These are phyloP conservation scores for Tragelaphus buxtoni DNA, from an alignment of 2,113 vertebrate genomes.

Conservation along the genomic window DNA sequence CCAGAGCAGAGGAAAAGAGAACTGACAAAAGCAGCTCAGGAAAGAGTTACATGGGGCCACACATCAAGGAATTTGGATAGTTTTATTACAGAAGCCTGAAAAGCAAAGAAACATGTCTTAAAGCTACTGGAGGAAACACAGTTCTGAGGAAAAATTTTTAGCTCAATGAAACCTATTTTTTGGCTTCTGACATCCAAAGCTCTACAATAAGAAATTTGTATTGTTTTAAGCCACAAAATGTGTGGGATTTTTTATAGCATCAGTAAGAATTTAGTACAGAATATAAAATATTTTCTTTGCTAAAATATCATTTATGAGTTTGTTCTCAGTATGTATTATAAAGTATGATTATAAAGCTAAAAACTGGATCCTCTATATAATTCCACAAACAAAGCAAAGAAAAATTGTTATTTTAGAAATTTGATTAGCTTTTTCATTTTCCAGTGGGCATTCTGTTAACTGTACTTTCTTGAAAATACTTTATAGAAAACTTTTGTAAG, in stretches of 20 bases:
- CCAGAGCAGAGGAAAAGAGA: neutral
- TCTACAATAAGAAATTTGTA: neutral
- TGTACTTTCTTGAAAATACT: neutral
- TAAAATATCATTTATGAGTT: neutral
- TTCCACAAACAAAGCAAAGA: neutral
- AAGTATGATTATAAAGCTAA: neutral
- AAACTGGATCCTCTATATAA: neutral
- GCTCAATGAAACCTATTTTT: too few relatives aligned
- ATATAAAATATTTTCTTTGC: neutral
- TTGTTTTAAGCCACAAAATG: neutral
- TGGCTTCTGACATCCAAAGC: too few relatives aligned
- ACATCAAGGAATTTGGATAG: neutral
- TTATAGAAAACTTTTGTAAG: neutral
- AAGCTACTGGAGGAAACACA: neutral
- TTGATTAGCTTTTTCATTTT: neutral
- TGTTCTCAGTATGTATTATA: neutral
- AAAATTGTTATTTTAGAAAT: neutral
- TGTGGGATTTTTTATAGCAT: neutral
- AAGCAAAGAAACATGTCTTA: neutral
- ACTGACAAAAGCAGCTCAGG: neutral
- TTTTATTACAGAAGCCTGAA: neutral
- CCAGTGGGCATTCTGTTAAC: neutral
- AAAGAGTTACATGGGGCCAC: neutral
- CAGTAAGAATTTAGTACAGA: neutral
- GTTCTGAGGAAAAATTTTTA: too few relatives aligned